A percentile compares a stretch with the other conserved stretches of the same genome.
phyloP scores from a whole-genome alignment of 2,888 invertebrate genomes.

The Tachina grossa region DNA sequence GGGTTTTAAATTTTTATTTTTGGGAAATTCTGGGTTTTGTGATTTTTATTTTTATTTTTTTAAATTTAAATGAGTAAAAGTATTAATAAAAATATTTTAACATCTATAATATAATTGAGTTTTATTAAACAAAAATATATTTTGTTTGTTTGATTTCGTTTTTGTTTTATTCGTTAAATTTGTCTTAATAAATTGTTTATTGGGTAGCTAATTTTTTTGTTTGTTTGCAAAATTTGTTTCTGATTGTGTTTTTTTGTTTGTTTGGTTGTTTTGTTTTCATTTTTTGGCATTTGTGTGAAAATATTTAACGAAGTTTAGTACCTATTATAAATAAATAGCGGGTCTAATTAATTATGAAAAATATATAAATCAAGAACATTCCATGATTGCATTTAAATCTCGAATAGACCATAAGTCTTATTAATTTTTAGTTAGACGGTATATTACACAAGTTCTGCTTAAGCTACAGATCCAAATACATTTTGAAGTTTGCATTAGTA shows the following conservation, averaged over 20 bases:
- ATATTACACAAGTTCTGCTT: too few relatives aligned
- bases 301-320: not conserved
- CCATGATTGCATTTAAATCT: too few relatives aligned
- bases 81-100: conserved; percentile 50
- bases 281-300: conserved; percentile 26
- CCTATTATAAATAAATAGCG: too few relatives aligned
- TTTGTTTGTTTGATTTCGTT: conserved; percentile 20
- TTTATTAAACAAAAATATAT: not conserved
- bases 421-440: too few relatives aligned
- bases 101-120: conserved; percentile 31
- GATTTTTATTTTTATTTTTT: not conserved
- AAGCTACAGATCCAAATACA: too few relatives aligned
- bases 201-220: not conserved
- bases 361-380: too few relatives aligned
- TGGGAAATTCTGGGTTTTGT: not conserved
- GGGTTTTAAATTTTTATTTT: not conserved
- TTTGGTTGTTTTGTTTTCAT: not conserved
- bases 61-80: conserved; percentile 32
- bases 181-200: not conserved
- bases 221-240: conserved; percentile 9
- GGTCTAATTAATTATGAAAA: too few relatives aligned
- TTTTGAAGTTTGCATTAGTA: too few relatives aligned
- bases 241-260: conserved; percentile 31
- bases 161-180: conserved; percentile 37
- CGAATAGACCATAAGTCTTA: too few relatives aligned